Base-by-base conservation (phyloP, 2,113 vertebrate species). In the Rhodinocichla rosea region DNA sequence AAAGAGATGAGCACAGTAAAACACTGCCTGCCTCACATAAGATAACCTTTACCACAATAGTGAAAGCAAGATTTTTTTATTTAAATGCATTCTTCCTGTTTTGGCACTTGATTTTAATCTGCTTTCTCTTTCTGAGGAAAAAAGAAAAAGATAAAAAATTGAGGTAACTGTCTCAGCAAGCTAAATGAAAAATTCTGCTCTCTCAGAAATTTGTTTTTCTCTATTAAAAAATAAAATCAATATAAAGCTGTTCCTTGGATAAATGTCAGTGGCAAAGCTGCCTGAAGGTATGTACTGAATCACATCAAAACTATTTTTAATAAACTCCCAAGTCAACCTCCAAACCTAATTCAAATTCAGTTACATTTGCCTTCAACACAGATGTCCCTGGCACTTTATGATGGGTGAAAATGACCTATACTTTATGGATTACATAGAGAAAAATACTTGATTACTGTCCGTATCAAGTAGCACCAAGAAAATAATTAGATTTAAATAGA, bases 281-380 rank as follows among this genome's bases (percentile, higher is more conserved):
- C 65, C 78, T 78, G 11, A 81, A 88, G 45, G n/a, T 74, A 60
- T 59, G 13, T n/a, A 89, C 52, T 71, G 86, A 92, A 83, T 92
- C 44, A 96, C 45, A 86, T 45, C 50, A 90, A 89, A 91, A 27
- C 6, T 74, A 80, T 64, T 94, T 91, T 96, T 94, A 97, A 92
- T 65, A 67, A 50, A 62, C 24, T 92, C 35, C 30, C 15, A 75
- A 79, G 49, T 87, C 30, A 94, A 92, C 74, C 56, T 77, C 39
- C 21, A 80, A 82, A 79, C 35, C 35, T 83, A 84, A 89, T 39
- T 82, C 44, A 71, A 86, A 90, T 69, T 91, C 81, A 81, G 45
- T 91, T 84, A 73, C 9, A 57, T 82, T 71, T 96, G 74, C 40
- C 76, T 92, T 83, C 44, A 63, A 76, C 26, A 44, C 13, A 57